phyloP scores from a whole-genome alignment of 1,140 invertebrate species.

The Telenomus remus region DNA sequence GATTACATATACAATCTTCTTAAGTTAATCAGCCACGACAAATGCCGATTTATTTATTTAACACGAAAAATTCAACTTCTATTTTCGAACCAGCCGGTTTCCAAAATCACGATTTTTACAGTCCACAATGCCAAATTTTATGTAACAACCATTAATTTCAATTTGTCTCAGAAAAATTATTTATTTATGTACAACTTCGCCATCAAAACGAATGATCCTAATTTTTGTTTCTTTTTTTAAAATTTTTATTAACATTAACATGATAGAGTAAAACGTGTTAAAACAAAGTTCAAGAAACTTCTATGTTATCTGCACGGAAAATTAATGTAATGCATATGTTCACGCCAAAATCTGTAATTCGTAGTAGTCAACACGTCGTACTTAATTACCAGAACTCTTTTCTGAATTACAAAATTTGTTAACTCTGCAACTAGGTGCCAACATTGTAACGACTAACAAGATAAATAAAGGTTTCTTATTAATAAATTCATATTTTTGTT shows the following conservation, averaged over 20 bases:
- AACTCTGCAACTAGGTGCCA: conserved; percentile 15
- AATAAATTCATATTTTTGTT: conserved; percentile 11
- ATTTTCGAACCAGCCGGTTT: too few relatives aligned
- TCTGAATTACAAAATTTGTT: conserved; percentile 21
- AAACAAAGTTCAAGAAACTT: conserved; percentile 13
- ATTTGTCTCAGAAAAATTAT: not conserved
- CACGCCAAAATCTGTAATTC: conserved; percentile 2
- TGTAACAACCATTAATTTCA: too few relatives aligned
- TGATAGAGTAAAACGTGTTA: too few relatives aligned
- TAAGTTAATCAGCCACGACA: conserved; percentile 7
- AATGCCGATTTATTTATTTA: not conserved
- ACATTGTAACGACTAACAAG: conserved; percentile 18
- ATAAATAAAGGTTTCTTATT: conserved; percentile 13
- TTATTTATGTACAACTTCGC: not conserved
- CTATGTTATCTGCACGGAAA: not conserved
- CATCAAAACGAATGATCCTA: too few relatives aligned
- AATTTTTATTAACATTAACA: too few relatives aligned
- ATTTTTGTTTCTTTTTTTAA: too few relatives aligned
- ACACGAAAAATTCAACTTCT: not conserved
- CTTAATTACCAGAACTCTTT: conserved; percentile 21
- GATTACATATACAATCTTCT: conserved; percentile 32
- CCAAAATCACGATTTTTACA: too few relatives aligned
- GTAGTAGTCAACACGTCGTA: conserved; percentile 11
- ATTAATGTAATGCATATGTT: conserved; percentile 31
- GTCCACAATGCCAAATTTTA: too few relatives aligned